Conservation (phyloP, 2,797 vertebrate genomes). For the Myotis myotis region DNA sequence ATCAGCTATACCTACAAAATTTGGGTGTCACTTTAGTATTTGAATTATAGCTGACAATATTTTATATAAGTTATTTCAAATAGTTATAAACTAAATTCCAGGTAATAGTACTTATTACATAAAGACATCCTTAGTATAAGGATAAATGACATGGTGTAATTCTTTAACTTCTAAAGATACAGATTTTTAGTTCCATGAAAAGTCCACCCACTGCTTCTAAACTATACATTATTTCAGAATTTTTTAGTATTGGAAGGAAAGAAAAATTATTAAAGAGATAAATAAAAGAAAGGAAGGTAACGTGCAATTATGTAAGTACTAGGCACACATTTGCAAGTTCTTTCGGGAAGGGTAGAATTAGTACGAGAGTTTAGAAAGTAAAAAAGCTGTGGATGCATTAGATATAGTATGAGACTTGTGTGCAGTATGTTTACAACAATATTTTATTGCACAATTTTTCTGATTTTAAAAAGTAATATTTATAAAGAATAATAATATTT, state of each 20-base stretch:
- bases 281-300: background rate
- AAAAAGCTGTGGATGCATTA: background rate
- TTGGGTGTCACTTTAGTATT: background rate
- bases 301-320: background rate
- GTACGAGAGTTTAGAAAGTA: background rate
- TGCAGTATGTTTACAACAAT: background rate
- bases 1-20: background rate
- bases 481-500: constrained; percentile 26
- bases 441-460: background rate
- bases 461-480: constrained; percentile 49
- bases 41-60: background rate
- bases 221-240: background rate
- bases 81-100: constrained; percentile 33
- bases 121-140: background rate
- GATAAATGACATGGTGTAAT: background rate
- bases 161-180: background rate
- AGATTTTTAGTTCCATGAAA: constrained; percentile 19
- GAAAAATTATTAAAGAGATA: background rate
- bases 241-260: constrained; percentile 10
- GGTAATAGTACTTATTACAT: background rate
- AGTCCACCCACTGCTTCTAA: background rate
- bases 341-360: background rate
- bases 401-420: background rate
- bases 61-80: constrained; percentile 34
- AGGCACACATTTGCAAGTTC: background rate